Conservation (phyloP, 2,113 vertebrate genomes). For the Gyps fulvus region DNA sequence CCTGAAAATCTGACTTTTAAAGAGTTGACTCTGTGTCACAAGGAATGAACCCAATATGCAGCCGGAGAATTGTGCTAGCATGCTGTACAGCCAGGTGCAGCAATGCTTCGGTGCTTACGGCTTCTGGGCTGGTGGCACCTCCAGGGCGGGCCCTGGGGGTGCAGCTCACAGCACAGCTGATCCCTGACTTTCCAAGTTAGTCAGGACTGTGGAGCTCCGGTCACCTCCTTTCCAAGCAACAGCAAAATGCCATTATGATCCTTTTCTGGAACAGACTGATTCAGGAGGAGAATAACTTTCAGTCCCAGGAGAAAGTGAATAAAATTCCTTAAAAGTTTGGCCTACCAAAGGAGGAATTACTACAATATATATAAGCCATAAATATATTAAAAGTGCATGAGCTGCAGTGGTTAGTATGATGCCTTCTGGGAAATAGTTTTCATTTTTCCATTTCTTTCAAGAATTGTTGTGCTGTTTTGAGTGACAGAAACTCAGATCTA, state of each 20-base stretch:
- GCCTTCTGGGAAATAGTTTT: not conserved
- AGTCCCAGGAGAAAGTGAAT: not conserved
- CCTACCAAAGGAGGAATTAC: not conserved
- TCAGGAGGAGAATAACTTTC: not conserved
- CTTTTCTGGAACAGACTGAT: not conserved
- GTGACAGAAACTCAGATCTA: not conserved
- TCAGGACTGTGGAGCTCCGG: not conserved
- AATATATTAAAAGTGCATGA: not conserved
- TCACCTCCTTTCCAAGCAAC: not conserved
- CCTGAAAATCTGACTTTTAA: not conserved
- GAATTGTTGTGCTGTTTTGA: not conserved
- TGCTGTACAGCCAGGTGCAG: not conserved
- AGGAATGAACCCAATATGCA: not conserved
- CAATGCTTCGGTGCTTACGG: not conserved
- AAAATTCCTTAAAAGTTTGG: not conserved
- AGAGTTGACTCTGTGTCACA: not conserved
- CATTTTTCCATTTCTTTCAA: slow-evolving; percentile 1
- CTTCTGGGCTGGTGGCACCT: not conserved
- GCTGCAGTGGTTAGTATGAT: not conserved
- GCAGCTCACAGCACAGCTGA: not conserved
- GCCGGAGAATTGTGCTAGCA: not conserved
- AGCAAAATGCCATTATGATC: not conserved
- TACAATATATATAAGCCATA: not conserved
- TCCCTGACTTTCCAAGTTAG: not conserved
- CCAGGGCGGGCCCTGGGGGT: not conserved